Base-by-base conservation (phyloP, 2,797 vertebrate genomes). In the Halcyon leucocephala region DNA sequence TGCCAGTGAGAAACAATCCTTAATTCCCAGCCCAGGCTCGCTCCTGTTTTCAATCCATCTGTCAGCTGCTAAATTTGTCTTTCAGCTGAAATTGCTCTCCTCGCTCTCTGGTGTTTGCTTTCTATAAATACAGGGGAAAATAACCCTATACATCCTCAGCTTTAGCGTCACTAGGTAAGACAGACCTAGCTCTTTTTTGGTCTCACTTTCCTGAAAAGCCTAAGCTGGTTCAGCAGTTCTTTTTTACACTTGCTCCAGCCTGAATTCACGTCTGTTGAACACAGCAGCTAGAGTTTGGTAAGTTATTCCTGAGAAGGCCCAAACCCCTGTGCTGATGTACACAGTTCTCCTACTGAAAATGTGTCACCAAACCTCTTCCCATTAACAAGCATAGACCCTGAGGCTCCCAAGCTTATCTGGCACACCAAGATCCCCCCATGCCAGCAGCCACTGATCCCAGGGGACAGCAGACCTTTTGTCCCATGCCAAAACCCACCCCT, bases 81-180 rank as follows among this genome's bases (percentile, higher is more conserved):
- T 93, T 80, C 82, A 71, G 69, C 72, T 81, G 61, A 69, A 88
- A 73, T 35, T 39, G 8, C 71, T 70, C 33, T 85, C 35, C 52
- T 67, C 6, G 0, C 25, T 88, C 87, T 57, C 1, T 2, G 26
- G 24, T 55, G 44, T 67, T 92, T 4, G 0, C 82, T 86, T 71
- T 70, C 95, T 90, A 78, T 94, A 95, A 94, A 94, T 78, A 81
- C 33, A 28, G 18, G 22, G n/a, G 79, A 18, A 90, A 83, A 46
- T 39, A 90, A 93, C 61, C 5, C 2, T n/a, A 51, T 25, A 48
- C 0, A 0, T 58, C 67, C 69, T 39, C 78, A 33, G 70, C 39
- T 85, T 87, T 86, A 66, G 51, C 60, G 49, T 24, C 22, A 0
- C 60, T 39, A 39, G 55, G n/a, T 26, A 33, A 58, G 58, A 48